These are phyloP conservation scores for Paralichthys olivaceus DNA, from an alignment of 2,113 vertebrate species.

Conservation along the genomic window DNA sequence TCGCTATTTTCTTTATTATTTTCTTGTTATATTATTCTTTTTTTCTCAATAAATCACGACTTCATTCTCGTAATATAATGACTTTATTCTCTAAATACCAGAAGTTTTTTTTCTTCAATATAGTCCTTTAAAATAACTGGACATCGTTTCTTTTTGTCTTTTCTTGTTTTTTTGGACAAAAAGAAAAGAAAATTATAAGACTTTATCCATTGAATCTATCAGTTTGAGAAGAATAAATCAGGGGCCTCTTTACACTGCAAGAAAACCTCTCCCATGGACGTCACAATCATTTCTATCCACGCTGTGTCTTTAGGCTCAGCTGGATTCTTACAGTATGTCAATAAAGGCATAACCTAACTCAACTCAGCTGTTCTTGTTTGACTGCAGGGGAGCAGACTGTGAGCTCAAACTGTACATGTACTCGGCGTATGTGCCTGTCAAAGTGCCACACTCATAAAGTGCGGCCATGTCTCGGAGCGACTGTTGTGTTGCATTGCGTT, in stretches of 20 bases:
- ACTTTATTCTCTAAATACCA: no score
- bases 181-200: conserved; percentile 19
- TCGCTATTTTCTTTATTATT: no score
- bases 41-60: no score
- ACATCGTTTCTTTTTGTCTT: neutral
- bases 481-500: conserved; percentile 13
- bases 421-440: neutral
- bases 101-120: neutral
- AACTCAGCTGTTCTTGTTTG: conserved; percentile 57
- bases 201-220: neutral
- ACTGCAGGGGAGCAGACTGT: conserved; percentile 41
- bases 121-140: neutral
- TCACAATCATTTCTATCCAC: conserved; percentile 47
- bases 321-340: conserved; percentile 61
- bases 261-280: conserved; percentile 15
- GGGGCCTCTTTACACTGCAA: conserved; percentile 6
- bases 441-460: neutral
- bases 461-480: conserved; percentile 11
- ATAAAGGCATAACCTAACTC: conserved; percentile 67
- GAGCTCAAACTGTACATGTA: conserved; percentile 3
- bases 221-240: conserved; percentile 9
- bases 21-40: no score
- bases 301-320: conserved; percentile 58
- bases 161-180: neutral
- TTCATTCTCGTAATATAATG: no score